Percentiles rank a stretch among this genome's conserved stretches.
These are phyloP conservation scores for Candoia aspera DNA, from an alignment of 2,113 vertebrate species.

Conservation along the genomic window DNA sequence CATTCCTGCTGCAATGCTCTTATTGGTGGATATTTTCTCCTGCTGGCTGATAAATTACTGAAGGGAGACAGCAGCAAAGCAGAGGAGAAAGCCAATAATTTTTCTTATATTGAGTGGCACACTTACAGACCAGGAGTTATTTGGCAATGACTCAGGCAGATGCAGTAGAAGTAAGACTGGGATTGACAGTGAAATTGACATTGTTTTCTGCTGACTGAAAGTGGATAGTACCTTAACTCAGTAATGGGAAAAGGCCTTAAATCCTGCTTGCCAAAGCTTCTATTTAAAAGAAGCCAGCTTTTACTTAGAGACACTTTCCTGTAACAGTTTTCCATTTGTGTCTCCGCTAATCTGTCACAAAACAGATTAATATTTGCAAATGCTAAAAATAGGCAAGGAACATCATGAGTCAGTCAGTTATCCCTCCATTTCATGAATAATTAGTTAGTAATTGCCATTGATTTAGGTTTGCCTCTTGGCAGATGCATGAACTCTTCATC, in stretches of 20 bases:
- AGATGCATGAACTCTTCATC: background rate
- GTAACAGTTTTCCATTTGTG: background rate
- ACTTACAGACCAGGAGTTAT: background rate
- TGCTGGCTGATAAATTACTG: background rate
- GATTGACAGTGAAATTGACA: background rate
- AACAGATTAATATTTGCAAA: background rate
- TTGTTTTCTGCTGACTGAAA: background rate
- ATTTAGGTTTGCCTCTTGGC: background rate
- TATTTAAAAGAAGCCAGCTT: background rate
- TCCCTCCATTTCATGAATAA: background rate
- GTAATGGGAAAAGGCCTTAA: background rate
- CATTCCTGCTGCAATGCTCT: background rate
- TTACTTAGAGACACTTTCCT: slow-evolving; percentile 2
- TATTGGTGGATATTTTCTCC: background rate
- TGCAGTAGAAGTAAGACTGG: background rate
- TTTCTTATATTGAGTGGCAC: background rate
- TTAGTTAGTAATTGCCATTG: background rate
- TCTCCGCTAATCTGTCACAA: background rate
- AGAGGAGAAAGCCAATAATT: background rate
- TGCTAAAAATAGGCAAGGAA: background rate
- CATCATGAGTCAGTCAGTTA: background rate
- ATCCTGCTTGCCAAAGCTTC: background rate
- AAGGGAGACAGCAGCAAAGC: background rate
- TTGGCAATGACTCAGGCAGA: background rate
- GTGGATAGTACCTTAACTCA: background rate